Conservation (phyloP, 2,113 vertebrate species). For the Ophthalmolycus amberensis region DNA sequence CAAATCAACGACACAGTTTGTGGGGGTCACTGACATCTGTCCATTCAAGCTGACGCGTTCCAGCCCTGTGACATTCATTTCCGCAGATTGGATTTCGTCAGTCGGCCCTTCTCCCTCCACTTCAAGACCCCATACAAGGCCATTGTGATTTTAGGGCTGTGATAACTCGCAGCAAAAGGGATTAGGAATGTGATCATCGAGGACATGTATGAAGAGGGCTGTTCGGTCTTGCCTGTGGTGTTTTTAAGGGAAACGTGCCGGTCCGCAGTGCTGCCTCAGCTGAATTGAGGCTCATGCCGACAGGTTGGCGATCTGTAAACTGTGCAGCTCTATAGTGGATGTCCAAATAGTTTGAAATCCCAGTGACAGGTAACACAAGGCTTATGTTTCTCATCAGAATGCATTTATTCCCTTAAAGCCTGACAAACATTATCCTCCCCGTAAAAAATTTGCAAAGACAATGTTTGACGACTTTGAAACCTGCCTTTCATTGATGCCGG, state of each 20-base stretch:
- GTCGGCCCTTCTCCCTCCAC: background rate
- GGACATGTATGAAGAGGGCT: slow-evolving; percentile 26
- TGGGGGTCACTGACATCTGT: slow-evolving; percentile 21
- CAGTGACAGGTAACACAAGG: too few relatives aligned
- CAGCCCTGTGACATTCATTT: slow-evolving; percentile 50
- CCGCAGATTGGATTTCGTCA: slow-evolving; percentile 32
- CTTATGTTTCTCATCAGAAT: too few relatives aligned
- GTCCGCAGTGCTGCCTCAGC: background rate
- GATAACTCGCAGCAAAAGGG: slow-evolving; percentile 36
- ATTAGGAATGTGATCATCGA: slow-evolving; percentile 30
- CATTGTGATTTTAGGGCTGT: slow-evolving; percentile 43
- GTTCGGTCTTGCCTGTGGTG: slow-evolving; percentile 20
- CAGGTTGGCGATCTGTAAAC: slow-evolving; percentile 23
- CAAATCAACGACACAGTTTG: background rate
- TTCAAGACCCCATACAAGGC: slow-evolving; percentile 61
- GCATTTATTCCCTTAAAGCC: too few relatives aligned
- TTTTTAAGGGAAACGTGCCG: slow-evolving; percentile 33
- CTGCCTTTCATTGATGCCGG: too few relatives aligned
- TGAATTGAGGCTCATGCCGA: background rate
- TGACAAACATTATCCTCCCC: too few relatives aligned
- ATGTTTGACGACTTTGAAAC: too few relatives aligned
- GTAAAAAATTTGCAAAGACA: too few relatives aligned
- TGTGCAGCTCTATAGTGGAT: slow-evolving; percentile 1
- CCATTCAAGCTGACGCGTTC: slow-evolving; percentile 49
- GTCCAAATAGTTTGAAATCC: background rate